Evolutionary conservation across 2,888 invertebrate species (phyloP).

Genomic region (Acrobasis consociella): DNA sequence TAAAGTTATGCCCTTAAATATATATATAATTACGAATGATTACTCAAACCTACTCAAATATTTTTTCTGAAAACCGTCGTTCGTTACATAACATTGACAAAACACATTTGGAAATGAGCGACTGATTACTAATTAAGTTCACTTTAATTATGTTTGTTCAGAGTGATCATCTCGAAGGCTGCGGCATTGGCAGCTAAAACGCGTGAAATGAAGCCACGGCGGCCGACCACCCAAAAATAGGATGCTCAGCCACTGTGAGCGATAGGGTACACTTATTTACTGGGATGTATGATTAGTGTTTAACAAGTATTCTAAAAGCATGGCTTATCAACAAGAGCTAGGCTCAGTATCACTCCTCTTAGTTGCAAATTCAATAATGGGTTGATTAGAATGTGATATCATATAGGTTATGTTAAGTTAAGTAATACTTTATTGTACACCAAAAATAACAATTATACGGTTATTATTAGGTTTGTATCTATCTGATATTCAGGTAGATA

Average conservation of each 20-base stretch:
- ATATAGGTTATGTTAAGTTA: no score
- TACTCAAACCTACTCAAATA: background rate
- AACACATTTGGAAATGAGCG: constrained; percentile 1
- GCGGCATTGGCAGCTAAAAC: constrained; percentile 52
- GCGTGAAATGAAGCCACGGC: constrained; percentile 69
- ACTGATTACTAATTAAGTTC: background rate
- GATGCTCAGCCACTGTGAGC: constrained; percentile 39
- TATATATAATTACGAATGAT: background rate
- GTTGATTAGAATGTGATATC: no score
- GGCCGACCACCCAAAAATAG: constrained; percentile 71
- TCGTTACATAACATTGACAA: background rate
- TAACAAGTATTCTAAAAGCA: no score
- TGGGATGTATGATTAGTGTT: background rate
- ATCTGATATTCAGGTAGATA: no score
- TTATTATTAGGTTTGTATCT: no score
- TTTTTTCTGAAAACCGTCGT: background rate
- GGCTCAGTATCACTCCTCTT: no score
- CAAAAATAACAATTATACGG: no score
- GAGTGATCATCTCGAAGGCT: constrained; percentile 33
- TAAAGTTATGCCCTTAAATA: no score
- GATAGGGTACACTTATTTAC: constrained; percentile 2
- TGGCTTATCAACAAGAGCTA: no score
- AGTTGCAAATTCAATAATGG: no score
- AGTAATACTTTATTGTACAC: no score
- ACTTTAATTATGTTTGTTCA: constrained; percentile 47